Percentiles rank a stretch among this genome's conserved stretches.
phyloP scores from a whole-genome alignment of 1,140 invertebrate genomes.

The Drosophila varians region DNA sequence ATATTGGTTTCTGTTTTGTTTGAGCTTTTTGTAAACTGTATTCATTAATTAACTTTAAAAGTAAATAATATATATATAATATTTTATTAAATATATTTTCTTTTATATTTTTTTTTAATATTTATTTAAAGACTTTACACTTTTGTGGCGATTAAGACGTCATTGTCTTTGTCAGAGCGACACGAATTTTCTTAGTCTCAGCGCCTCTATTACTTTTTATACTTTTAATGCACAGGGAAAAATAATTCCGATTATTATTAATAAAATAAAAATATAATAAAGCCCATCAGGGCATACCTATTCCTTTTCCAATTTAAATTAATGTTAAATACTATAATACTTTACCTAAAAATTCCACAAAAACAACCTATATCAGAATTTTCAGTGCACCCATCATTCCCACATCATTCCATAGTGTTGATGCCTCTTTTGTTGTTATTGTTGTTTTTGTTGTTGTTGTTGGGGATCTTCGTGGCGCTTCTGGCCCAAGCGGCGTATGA shows the following conservation, averaged over 20 bases:
- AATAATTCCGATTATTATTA: background rate
- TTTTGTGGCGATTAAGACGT: slow-evolving; percentile 7
- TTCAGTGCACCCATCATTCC: slow-evolving; percentile 27
- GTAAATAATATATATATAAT: too few species aligned
- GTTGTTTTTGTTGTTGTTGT: background rate
- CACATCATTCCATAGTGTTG: too few species aligned
- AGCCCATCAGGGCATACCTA: too few species aligned
- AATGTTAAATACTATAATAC: too few species aligned
- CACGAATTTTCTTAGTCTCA: background rate
- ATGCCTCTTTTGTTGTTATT: background rate
- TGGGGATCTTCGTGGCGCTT: background rate
- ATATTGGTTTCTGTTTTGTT: slow-evolving; percentile 4
- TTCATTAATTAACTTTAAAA: too few species aligned
- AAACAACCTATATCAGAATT: too few species aligned
- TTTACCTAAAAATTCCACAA: too few species aligned
- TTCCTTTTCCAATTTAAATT: too few species aligned
- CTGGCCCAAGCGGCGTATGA: slow-evolving; percentile 60
- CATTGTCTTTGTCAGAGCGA: slow-evolving; percentile 4
- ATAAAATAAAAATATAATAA: too few species aligned
- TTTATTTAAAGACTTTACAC: slow-evolving; percentile 1
- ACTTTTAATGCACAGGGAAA: background rate
- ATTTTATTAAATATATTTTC: too few species aligned
- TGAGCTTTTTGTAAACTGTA: slow-evolving; percentile 15
- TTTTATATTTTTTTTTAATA: background rate
- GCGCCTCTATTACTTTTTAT: slow-evolving; percentile 15